Percentiles rank a stretch among this genome's conserved stretches.
Evolutionary conservation across 1,140 invertebrate species (phyloP).

Genomic region (Drosophila lacertosa): DNA sequence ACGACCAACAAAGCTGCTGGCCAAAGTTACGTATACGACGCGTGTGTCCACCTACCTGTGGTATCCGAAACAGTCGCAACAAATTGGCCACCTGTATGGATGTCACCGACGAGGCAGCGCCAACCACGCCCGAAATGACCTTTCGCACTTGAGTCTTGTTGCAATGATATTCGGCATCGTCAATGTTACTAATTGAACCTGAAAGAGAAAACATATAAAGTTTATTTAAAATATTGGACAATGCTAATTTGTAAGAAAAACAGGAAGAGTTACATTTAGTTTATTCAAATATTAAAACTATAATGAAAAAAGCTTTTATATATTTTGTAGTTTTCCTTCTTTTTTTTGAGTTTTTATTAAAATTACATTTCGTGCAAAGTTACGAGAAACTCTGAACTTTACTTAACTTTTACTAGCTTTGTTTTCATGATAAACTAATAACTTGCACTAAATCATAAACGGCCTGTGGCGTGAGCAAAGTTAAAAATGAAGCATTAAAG

Average conservation of each 20-base stretch:
- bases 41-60: slow-evolving; percentile 88
- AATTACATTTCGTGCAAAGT: background rate
- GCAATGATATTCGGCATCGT: slow-evolving; percentile 94
- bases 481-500: background rate
- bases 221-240: no score
- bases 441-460: background rate
- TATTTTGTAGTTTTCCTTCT: no score
- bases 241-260: no score
- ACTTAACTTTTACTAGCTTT: background rate
- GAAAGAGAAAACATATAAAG: slow-evolving; percentile 65
- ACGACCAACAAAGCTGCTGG: background rate
- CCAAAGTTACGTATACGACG: slow-evolving; percentile 13
- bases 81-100: slow-evolving; percentile 98
- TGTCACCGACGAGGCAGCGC: slow-evolving; percentile 96
- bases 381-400: background rate
- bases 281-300: no score
- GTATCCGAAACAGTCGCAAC: slow-evolving; percentile 96
- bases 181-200: slow-evolving; percentile 98
- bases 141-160: slow-evolving; percentile 93
- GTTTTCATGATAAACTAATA: background rate
- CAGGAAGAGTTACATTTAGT: no score
- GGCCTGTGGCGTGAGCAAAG: background rate
- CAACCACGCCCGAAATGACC: slow-evolving; percentile 97
- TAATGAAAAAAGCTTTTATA: no score
- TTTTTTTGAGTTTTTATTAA: background rate